Evolutionary conservation across 2,113 vertebrate genomes (phyloP).

Genomic region (Charadrius vociferus): DNA sequence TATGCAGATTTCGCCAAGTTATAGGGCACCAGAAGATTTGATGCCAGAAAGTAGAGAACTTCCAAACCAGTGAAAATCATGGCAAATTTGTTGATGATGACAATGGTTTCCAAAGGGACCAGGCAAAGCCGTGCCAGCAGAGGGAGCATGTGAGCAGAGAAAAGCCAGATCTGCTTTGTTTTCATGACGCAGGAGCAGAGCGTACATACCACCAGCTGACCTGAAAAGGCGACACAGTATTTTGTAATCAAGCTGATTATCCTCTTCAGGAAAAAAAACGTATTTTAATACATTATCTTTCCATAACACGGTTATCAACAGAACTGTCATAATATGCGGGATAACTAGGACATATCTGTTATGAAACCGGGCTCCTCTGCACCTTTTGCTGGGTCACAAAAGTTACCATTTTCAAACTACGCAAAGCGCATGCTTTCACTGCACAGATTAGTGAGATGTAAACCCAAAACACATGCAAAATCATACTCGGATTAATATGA

Average conservation of each 20-base stretch:
- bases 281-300: conserved; percentile 16
- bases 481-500: not conserved
- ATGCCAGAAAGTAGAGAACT: conserved; percentile 96
- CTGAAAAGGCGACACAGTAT: conserved; percentile 67
- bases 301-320: not conserved
- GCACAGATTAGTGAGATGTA: not conserved
- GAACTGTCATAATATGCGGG: too few relatives aligned
- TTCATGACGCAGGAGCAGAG: conserved; percentile 99
- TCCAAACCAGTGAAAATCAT: conserved; percentile 99
- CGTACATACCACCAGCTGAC: conserved; percentile 96
- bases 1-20: conserved; percentile 98
- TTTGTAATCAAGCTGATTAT: conserved; percentile 47
- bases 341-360: conserved; percentile 17
- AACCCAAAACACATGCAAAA: not conserved
- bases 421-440: not conserved
- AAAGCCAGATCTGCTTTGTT: conserved; percentile 98
- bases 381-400: not conserved
- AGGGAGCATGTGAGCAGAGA: conserved; percentile 97
- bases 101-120: conserved; percentile 93
- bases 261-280: not conserved
- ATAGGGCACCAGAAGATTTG: conserved; percentile 95
- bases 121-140: conserved; percentile 94
- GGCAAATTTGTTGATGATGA: conserved; percentile 97
- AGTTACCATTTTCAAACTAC: not conserved
- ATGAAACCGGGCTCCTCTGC: not conserved